Base-by-base conservation (phyloP, 2,797 vertebrate species). In the Cryptoblepharus egeriae region DNA sequence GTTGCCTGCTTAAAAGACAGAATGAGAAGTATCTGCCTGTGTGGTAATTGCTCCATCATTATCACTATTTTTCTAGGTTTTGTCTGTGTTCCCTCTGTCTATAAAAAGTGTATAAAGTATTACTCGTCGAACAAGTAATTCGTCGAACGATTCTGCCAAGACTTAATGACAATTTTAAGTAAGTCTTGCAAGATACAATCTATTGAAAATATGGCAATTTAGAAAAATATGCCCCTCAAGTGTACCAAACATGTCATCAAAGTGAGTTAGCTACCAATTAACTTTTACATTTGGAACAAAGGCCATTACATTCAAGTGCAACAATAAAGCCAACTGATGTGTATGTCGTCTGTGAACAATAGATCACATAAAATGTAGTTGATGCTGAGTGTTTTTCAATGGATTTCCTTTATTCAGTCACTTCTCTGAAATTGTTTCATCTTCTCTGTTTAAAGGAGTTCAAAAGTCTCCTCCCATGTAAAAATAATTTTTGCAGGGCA, bases 261-360 rank as follows among this genome's bases (percentile, higher is more conserved):
- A 93, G 65, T 92, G 89, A 94, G 86, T 93, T 94, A 95, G 90
- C 89, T 95, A 90, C 90, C 91, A 93, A 94, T 94, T 95, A 94
- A 87, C 86, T 89, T 93, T 79, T 89, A 79, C 74, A 81, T 91
- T 89, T 92, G 89, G n/a, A 85, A 94, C 86, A 91, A 94, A 92
- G 85, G 81, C 11, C 72, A 84, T 81, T 84, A 76, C 90, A 86
- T 88, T 91, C 85, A 55, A 81, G 70, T 67, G 75, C 89, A 92
- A 92, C 94, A 94, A 91, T 91, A 92, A 94, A 93, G 81, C 58
- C 69, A 84, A 87, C 80, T 92, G 84, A 91, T 86, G 52, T 78
- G 81, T 37, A 52, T 90, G 72, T 45, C 85, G 22, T 86, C 75
- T 81, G n/a, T 83, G 84, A 91, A 90, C 77, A 93, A 90, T 72